Evolutionary conservation across 1,140 invertebrate species (phyloP).

Genomic region (Calycopis cecrops): DNA sequence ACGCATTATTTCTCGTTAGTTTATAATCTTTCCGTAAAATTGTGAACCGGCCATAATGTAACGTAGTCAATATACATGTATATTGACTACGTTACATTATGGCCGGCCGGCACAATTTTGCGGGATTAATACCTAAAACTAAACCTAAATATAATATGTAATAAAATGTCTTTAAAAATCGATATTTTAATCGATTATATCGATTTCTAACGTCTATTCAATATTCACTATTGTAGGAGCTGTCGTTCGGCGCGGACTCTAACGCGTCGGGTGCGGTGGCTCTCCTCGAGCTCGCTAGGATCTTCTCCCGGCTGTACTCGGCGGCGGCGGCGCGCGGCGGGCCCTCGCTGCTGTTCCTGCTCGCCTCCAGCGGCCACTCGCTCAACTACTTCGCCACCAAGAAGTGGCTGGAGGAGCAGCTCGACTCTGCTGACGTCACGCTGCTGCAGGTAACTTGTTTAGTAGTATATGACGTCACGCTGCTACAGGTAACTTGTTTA

Average conservation of each 20-base stretch:
- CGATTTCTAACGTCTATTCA: too few species aligned
- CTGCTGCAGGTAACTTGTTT: conserved; percentile 86
- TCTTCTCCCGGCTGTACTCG: conserved; percentile 95
- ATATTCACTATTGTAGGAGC: too few species aligned
- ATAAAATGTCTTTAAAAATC: too few species aligned
- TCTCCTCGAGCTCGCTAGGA: conserved; percentile 89
- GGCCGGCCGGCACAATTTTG: too few species aligned
- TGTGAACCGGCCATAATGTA: too few species aligned
- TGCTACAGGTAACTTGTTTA: conserved; percentile 87
- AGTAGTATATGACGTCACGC: conserved; percentile 80
- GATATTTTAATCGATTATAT: too few species aligned
- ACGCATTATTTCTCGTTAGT: too few species aligned
- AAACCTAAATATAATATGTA: background rate
- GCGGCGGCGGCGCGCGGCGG: conserved; percentile 86
- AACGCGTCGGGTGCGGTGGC: conserved; percentile 95
- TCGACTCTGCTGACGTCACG: conserved; percentile 84
- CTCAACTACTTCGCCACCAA: conserved; percentile 97
- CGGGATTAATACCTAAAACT: too few species aligned
- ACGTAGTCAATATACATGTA: too few species aligned
- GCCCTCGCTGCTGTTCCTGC: conserved; percentile 92
- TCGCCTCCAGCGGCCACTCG: conserved; percentile 92
- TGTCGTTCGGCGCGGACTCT: conserved; percentile 90
- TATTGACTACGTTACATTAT: too few species aligned
- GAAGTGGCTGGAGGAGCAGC: conserved; percentile 96
- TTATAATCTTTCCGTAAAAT: too few species aligned